phyloP scores from a whole-genome alignment of 2,113 vertebrate genomes.

The Phyllopteryx taeniolatus region DNA sequence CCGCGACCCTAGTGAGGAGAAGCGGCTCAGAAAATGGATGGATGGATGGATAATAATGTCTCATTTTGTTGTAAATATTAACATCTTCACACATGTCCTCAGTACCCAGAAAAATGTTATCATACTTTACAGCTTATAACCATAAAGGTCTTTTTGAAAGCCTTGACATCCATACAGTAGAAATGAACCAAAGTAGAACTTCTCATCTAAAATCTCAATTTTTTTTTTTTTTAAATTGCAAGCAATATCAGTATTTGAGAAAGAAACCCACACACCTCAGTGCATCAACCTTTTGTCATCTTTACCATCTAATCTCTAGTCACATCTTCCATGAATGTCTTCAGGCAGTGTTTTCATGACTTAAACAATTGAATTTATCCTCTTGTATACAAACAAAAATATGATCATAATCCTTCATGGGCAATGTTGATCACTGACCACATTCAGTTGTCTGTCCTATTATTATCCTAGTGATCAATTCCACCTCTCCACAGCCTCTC shows the following conservation, averaged over 20 bases:
- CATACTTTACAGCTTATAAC: constrained; percentile 41
- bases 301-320: constrained; percentile 24
- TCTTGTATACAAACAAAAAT: constrained; percentile 9
- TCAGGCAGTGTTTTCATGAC: constrained; percentile 37
- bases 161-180: constrained; percentile 32
- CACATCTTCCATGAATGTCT: constrained; percentile 26
- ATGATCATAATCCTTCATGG: constrained; percentile 13
- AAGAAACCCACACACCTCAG: constrained; percentile 2
- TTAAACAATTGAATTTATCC: constrained; percentile 10
- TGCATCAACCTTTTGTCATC: constrained; percentile 13
- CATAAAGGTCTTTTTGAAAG: constrained; percentile 13
- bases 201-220: background rate
- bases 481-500: constrained; percentile 35
- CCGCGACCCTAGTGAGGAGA: too few relatives aligned
- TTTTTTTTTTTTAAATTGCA: background rate
- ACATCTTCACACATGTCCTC: constrained; percentile 41
- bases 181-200: constrained; percentile 24
- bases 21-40: too few relatives aligned
- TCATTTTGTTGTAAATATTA: constrained; percentile 44
- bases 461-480: background rate
- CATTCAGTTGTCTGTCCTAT: constrained; percentile 11
- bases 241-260: constrained; percentile 12
- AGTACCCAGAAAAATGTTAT: constrained; percentile 34
- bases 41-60: constrained; percentile 33
- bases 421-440: constrained; percentile 5